Evolutionary conservation across 2,888 invertebrate species (phyloP).

Genomic region (Xylota sylvarum): DNA sequence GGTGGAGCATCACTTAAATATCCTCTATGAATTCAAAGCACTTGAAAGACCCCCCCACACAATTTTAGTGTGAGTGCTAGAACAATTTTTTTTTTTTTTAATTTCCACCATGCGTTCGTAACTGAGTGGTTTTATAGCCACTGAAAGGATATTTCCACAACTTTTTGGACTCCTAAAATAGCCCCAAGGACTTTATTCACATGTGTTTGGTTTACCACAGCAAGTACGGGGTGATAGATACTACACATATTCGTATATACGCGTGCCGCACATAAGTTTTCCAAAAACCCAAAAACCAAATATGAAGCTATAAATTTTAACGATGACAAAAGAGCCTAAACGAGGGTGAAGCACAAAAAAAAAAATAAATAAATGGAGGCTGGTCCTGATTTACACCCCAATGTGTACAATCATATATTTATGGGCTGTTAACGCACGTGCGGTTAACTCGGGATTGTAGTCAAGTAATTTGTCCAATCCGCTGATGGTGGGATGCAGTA

Average conservation of each 20-base stretch:
- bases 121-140: neutral
- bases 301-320: conserved; percentile 63
- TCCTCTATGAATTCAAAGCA: conserved; percentile 12
- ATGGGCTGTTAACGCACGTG: conserved; percentile 47
- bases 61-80: neutral
- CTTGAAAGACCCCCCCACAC: neutral
- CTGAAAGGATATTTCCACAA: conserved; percentile 20
- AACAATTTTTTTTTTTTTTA: conserved; percentile 32
- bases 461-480: conserved; percentile 32
- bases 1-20: conserved; percentile 23
- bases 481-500: conserved; percentile 13
- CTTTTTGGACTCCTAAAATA: conserved; percentile 11
- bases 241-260: neutral
- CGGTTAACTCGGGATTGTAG: conserved; percentile 31
- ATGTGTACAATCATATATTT: conserved; percentile 34
- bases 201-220: conserved; percentile 14
- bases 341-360: neutral
- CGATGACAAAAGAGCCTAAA: conserved; percentile 53
- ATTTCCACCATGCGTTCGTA: conserved; percentile 17
- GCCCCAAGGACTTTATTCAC: conserved; percentile 2
- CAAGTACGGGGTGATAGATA: neutral
- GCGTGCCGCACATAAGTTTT: conserved; percentile 23
- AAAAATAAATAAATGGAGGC: neutral
- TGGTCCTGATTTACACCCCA: conserved; percentile 55
- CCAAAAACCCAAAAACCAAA: conserved; percentile 30